These are phyloP conservation scores for Tetrax tetrax DNA, from an alignment of 2,113 vertebrate species.

Conservation along the genomic window DNA sequence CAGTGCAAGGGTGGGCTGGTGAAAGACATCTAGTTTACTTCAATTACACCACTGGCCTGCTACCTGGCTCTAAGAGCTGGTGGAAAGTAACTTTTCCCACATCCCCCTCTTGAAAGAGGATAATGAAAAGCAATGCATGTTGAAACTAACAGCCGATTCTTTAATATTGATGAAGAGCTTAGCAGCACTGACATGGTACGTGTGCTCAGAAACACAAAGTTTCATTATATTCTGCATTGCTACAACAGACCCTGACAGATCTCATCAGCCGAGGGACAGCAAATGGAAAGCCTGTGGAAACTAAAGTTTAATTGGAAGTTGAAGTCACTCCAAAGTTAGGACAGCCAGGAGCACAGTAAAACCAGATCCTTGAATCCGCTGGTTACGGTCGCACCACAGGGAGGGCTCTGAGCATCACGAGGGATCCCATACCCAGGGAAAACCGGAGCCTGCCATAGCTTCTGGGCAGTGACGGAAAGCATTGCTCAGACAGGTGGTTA, in stretches of 20 bases:
- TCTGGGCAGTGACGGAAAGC: not conserved
- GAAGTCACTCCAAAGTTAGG: not conserved
- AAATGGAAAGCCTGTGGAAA: not conserved
- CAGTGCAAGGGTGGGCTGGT: not conserved
- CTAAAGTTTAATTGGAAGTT: not conserved
- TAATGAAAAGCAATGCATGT: not conserved
- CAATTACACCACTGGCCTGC: not conserved
- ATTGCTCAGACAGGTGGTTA: not conserved
- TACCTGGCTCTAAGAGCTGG: not conserved
- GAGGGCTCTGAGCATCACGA: not conserved
- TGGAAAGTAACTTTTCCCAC: not conserved
- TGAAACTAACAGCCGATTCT: not conserved
- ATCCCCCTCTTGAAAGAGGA: not conserved
- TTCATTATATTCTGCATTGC: not conserved
- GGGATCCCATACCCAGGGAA: not conserved
- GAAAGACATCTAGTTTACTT: not conserved
- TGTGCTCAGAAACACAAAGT: not conserved
- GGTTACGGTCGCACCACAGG: accelerated
- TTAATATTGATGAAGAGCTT: slow-evolving; percentile 29
- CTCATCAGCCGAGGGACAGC: not conserved
- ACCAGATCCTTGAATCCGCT: not conserved
- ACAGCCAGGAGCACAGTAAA: not conserved
- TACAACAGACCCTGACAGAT: not conserved
- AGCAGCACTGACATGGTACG: not conserved
- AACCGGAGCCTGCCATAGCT: not conserved